Base-by-base conservation (phyloP, 92 coral and sea anemone genomes). In the Diadumene lineata region DNA sequence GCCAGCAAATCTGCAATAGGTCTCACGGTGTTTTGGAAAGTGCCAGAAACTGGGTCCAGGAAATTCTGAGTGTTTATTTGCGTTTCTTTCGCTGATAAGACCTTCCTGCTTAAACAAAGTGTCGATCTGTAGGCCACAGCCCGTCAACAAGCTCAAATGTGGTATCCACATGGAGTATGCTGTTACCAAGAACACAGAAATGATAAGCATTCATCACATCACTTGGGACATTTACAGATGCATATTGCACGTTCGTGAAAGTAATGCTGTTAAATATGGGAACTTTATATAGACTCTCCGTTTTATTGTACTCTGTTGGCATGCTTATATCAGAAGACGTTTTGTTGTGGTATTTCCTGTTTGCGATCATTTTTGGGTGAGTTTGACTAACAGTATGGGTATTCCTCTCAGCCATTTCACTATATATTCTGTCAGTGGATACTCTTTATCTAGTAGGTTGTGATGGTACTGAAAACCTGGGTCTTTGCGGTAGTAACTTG, bases 31-130 rank as follows among this genome's bases (percentile, higher is more conserved):
- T 61, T 86, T 86, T 30, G 30, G 10, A 50, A 86, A 86, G 72
- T 86, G 91, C 87, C 91, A 86, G 58, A 77, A 86, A 34, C 91
- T 81, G 6, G 91, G 87, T 23, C 87, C 91, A 24, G 84, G 91
- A 43, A 86, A 86, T 38, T 86, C 87, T 11, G 86, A 87, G 43
- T 86, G 82, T n/a, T 17, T 9, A 60, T 77, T 86, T 19, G 80
- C 73, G 23, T 69, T 70, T 23, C 33, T 48, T 31, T 61, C 16
- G 27, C 43, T 44, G 13, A 56, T 58, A 29, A 82, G 81, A 10
- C 44, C 67, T 34, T 82, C 81, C 18, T 82, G 19, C 11, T 29
- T 57, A 65, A 57, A 78, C 16, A 84, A 57, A 22, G 88, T 78
- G 43, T 84, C n/a, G n/a, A n/a, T n/a, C 84, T 25, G 84, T 84